These are phyloP conservation scores for Tribolium madens DNA, from an alignment of 1,140 invertebrate genomes.

Conservation along the genomic window DNA sequence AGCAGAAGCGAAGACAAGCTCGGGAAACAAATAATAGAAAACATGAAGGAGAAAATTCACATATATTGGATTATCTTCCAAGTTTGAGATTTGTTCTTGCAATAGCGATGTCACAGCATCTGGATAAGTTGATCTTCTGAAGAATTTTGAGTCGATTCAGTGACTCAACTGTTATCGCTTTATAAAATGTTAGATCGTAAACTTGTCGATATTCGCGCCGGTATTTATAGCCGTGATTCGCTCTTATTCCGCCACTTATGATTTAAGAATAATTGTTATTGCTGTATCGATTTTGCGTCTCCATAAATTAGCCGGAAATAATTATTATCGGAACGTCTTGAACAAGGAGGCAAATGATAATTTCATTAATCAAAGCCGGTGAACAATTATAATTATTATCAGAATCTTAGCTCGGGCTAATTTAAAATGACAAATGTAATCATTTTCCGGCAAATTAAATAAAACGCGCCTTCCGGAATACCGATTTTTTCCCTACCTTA, in stretches of 20 bases:
- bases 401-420: constrained; percentile 31
- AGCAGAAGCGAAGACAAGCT: constrained; percentile 45
- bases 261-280: constrained; percentile 35
- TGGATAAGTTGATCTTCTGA: constrained; percentile 47
- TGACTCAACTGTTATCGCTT: constrained; percentile 26
- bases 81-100: constrained; percentile 47
- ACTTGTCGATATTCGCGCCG: constrained; percentile 6
- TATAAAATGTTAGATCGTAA: constrained; percentile 19
- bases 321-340: constrained; percentile 14
- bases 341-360: constrained; percentile 33
- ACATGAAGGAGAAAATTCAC: constrained; percentile 50
- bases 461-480: constrained; percentile 4
- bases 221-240: constrained; percentile 20
- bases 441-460: constrained; percentile 34
- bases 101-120: constrained; percentile 46
- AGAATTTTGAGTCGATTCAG: constrained; percentile 45
- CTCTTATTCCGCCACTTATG: constrained; percentile 6
- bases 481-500: constrained; percentile 19
- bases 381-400: constrained; percentile 39
- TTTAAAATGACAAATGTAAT: constrained; percentile 33
- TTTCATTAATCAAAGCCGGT: constrained; percentile 38
- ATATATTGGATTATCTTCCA: constrained; percentile 49
- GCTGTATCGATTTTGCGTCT: constrained; percentile 33
- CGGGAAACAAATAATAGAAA: constrained; percentile 48
- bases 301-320: constrained; percentile 36